These are phyloP conservation scores for Gadopsis bispinosus DNA, from an alignment of 2,797 vertebrate genomes.

Conservation along the genomic window DNA sequence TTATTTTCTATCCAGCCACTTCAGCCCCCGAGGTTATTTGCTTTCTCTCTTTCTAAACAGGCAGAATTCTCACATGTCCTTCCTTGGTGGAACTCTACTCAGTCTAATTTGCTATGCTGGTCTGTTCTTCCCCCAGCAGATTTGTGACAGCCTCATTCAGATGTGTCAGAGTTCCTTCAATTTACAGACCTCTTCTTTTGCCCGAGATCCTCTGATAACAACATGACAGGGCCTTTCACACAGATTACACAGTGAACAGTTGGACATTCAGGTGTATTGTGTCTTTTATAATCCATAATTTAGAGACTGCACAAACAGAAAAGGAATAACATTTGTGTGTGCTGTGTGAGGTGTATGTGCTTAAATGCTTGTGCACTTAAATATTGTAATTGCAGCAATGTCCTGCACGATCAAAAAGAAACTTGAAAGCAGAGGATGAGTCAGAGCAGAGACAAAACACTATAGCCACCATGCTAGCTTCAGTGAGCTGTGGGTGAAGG, in stretches of 20 bases:
- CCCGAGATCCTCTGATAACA: conserved; percentile 48
- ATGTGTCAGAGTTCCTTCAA: conserved; percentile 56
- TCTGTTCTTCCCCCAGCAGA: conserved; percentile 64
- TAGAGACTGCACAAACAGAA: not conserved
- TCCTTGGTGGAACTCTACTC: conserved; percentile 68
- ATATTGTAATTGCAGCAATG: conserved; percentile 7
- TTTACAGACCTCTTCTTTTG: conserved; percentile 42
- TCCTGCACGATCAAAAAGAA: conserved; percentile 3
- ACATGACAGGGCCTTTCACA: conserved; percentile 21
- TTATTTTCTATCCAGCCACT: conserved; percentile 86
- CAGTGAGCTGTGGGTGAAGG: conserved; percentile 62
- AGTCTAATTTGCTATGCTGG: conserved; percentile 64
- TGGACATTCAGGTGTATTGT: not conserved
- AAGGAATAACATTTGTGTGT: not conserved
- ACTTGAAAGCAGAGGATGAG: conserved; percentile 36
- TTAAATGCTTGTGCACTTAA: conserved; percentile 22
- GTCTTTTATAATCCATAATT: conserved; percentile 9
- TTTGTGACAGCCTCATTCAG: conserved; percentile 55
- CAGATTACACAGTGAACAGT: conserved; percentile 5
- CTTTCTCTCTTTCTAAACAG: conserved; percentile 79
- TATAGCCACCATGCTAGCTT: conserved; percentile 16
- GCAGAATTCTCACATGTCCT: conserved; percentile 76
- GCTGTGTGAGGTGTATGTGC: not conserved
- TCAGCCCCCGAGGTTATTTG: conserved; percentile 82
- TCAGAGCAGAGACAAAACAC: conserved; percentile 44